These are phyloP conservation scores for Scaptomyza pallida DNA, from an alignment of 1,140 invertebrate species.

Conservation along the genomic window DNA sequence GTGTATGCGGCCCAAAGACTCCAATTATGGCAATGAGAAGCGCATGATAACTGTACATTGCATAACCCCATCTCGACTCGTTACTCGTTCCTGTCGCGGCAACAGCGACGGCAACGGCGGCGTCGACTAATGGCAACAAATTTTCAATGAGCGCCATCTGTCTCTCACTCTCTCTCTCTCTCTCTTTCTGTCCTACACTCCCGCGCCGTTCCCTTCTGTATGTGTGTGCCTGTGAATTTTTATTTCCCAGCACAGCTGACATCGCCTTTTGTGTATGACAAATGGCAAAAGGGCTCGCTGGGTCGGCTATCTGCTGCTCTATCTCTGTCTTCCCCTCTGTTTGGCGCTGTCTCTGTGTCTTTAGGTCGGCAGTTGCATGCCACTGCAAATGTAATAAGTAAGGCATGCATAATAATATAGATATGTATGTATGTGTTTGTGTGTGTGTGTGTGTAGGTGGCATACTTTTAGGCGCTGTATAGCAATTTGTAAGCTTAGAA, in stretches of 20 bases:
- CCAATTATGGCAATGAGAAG: slow-evolving; percentile 50
- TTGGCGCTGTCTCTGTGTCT: neutral
- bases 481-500: slow-evolving; percentile 38
- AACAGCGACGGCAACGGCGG: neutral
- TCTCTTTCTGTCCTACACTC: neutral
- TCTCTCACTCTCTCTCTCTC: neutral
- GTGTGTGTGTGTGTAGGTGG: slow-evolving; percentile 1
- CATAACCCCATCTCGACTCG: neutral
- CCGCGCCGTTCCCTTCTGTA: neutral
- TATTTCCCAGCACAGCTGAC: slow-evolving; percentile 44
- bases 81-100: slow-evolving; percentile 39
- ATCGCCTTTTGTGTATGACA: slow-evolving; percentile 48
- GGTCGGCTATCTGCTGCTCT: slow-evolving; percentile 10
- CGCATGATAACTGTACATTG: slow-evolving; percentile 38
- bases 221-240: slow-evolving; percentile 31
- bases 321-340: neutral
- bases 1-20: slow-evolving; percentile 19
- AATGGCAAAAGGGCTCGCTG: slow-evolving; percentile 38
- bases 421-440: neutral
- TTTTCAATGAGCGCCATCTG: slow-evolving; percentile 32
- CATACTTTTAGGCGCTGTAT: slow-evolving; percentile 42
- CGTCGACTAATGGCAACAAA: slow-evolving; percentile 59
- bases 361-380: slow-evolving; percentile 12
- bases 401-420: slow-evolving; percentile 50
- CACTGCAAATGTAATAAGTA: slow-evolving; percentile 49